phyloP scores from a whole-genome alignment of 2,888 invertebrate species.

The Tiphia femorata region DNA sequence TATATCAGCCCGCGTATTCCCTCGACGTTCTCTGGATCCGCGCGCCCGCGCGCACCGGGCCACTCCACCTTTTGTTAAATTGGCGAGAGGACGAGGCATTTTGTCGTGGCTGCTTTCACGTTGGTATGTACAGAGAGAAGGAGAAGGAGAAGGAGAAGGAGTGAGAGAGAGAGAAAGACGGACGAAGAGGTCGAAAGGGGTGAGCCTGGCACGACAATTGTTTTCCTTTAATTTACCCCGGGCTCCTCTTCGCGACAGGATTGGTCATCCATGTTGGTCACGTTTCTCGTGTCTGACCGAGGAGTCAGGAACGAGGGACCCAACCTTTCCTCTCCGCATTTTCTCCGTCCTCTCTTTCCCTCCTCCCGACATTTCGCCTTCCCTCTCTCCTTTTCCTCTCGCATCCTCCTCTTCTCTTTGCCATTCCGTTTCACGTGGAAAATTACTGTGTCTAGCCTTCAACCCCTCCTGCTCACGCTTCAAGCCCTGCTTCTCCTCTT shows the following conservation, averaged over 20 bases:
- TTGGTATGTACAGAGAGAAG: background rate
- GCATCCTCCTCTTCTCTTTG: background rate
- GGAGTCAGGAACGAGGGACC: slow-evolving; percentile 10
- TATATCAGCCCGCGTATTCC: background rate
- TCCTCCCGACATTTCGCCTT: background rate
- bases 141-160: background rate
- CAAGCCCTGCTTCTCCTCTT: no score
- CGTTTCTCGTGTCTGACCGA: slow-evolving; percentile 29
- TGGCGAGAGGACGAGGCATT: slow-evolving; percentile 6
- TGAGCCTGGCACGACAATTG: slow-evolving; percentile 36
- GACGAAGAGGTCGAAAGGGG: no score
- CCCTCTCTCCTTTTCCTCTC: background rate
- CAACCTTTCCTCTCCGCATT: slow-evolving; percentile 6
- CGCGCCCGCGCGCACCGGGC: background rate
- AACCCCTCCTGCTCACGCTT: no score
- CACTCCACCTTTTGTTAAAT: slow-evolving; percentile 6
- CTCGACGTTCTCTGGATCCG: background rate
- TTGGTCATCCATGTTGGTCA: slow-evolving; percentile 41
- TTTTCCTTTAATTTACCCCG: slow-evolving; percentile 48
- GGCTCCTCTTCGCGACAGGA: slow-evolving; percentile 13
- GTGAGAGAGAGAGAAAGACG: background rate
- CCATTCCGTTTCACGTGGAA: no score
- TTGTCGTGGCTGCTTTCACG: background rate
- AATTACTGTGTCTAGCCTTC: no score
- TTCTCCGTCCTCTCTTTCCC: background rate